phyloP scores from a whole-genome alignment of 2,113 vertebrate genomes.

The Tetrao urogallus region DNA sequence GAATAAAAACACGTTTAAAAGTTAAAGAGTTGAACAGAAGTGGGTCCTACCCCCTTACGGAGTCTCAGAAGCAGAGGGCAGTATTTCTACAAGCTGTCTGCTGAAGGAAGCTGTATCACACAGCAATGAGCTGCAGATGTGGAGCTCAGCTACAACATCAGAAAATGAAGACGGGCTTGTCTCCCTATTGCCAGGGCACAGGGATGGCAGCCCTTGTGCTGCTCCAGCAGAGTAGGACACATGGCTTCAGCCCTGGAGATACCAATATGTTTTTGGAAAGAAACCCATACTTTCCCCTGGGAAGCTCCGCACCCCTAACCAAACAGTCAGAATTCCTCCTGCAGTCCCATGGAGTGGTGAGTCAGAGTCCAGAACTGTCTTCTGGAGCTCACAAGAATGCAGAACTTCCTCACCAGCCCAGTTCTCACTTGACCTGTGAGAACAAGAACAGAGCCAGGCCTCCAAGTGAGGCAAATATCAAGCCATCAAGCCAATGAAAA shows the following conservation, averaged over 20 bases:
- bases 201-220: not conserved
- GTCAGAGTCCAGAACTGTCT: not conserved
- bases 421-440: not conserved
- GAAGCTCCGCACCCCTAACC: not conserved
- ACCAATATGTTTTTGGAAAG: not conserved
- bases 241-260: not conserved
- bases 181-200: rapidly evolving
- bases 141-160: not conserved
- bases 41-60: not conserved
- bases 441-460: not conserved
- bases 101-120: not conserved
- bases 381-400: not conserved
- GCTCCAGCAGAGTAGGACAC: not conserved
- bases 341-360: not conserved
- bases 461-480: not conserved
- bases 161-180: rapidly evolving
- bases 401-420: not conserved
- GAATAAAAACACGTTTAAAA: constrained; percentile 51
- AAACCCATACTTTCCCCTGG: not conserved
- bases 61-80: not conserved
- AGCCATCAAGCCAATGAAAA: not conserved
- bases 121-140: not conserved
- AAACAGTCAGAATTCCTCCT: not conserved
- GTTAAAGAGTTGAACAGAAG: constrained; percentile 41
- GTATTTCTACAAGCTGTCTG: not conserved